A percentile compares a stretch with the other conserved stretches of the same genome.
phyloP scores from a whole-genome alignment of 2,797 vertebrate species.

The Phylloscopus collybita region DNA sequence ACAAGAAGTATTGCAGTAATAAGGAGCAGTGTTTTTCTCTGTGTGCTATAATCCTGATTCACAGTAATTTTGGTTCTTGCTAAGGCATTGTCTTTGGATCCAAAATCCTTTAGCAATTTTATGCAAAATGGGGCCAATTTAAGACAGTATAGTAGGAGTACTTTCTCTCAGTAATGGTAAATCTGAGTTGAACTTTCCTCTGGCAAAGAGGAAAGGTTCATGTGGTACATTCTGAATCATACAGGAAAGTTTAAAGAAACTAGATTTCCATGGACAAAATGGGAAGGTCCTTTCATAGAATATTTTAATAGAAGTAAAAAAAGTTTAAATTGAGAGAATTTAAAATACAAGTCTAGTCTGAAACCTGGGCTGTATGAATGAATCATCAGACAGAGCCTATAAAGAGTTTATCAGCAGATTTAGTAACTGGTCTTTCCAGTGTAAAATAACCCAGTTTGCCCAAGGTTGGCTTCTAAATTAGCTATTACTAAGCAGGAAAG shows the following conservation, averaged over 20 bases:
- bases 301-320: neutral
- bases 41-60: neutral
- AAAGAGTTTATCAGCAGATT: neutral
- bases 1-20: constrained; percentile 1
- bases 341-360: neutral
- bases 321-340: neutral
- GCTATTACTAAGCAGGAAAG: neutral
- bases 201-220: neutral
- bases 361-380: neutral
- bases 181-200: neutral
- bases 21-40: neutral
- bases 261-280: neutral
- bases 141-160: neutral
- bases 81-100: neutral
- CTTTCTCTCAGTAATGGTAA: neutral
- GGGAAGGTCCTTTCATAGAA: neutral
- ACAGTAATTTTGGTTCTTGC: neutral
- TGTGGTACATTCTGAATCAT: neutral
- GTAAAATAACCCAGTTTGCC: neutral
- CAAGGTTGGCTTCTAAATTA: neutral
- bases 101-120: neutral
- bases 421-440: neutral
- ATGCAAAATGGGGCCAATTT: neutral
- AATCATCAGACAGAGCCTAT: neutral
- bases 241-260: neutral